Evolutionary conservation across 2,888 invertebrate species (phyloP).

Genomic region (Conus canariensis): DNA sequence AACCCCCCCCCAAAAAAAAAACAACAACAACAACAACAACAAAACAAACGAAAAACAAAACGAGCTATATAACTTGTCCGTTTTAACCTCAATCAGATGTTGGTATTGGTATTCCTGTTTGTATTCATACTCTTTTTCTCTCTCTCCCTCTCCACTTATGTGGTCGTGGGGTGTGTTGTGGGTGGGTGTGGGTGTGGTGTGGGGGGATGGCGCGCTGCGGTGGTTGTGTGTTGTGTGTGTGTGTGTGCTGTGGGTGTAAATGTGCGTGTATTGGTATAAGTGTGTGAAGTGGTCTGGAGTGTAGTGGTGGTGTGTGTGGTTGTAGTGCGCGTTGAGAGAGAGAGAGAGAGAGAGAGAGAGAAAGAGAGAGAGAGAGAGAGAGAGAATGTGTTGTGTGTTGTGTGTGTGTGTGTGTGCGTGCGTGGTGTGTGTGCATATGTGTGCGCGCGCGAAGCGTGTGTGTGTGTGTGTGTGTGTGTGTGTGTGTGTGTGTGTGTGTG

Average conservation of each 20-base stretch:
- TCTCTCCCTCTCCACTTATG: background rate
- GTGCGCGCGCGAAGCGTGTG: background rate
- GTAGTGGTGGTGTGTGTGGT: background rate
- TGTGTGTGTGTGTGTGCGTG: background rate
- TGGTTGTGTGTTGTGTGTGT: background rate
- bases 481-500: slow-evolving; percentile 13
- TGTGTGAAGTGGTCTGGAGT: no score
- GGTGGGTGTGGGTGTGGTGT: no score
- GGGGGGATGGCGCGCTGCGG: background rate
- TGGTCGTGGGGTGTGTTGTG: background rate
- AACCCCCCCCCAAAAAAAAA: no score
- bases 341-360: no score
- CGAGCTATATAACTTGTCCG: no score
- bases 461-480: slow-evolving; percentile 2
- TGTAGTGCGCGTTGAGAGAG: background rate
- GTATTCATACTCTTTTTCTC: background rate
- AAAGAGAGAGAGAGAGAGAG: no score
- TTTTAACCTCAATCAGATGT: no score
- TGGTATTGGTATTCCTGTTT: background rate
- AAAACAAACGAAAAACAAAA: no score
- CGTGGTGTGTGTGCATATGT: background rate
- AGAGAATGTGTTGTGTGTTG: background rate
- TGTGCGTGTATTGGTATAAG: background rate
- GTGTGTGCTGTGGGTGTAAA: background rate
- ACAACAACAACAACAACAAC: no score